These are phyloP conservation scores for Pseudolycoriella hygida DNA, from an alignment of 2,888 invertebrate species.

Conservation along the genomic window DNA sequence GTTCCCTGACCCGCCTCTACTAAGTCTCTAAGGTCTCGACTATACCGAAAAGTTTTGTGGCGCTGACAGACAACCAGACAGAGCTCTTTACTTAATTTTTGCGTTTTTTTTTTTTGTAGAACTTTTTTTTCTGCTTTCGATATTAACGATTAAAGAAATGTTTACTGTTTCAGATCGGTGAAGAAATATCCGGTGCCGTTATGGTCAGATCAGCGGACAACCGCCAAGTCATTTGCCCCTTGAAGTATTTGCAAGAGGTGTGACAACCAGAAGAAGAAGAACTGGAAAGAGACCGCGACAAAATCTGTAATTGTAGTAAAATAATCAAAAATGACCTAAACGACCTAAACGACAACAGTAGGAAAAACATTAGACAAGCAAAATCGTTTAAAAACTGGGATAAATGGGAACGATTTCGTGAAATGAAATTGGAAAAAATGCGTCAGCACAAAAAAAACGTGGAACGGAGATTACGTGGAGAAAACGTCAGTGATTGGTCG, in stretches of 20 bases:
- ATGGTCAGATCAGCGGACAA: constrained; percentile 86
- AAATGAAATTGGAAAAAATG: constrained; percentile 28
- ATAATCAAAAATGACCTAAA: constrained; percentile 17
- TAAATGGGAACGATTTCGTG: constrained; percentile 29
- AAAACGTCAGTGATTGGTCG: constrained; percentile 4
- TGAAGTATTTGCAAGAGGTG: constrained; percentile 88
- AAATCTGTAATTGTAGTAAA: constrained; percentile 12
- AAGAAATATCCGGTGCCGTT: constrained; percentile 85
- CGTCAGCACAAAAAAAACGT: constrained; percentile 11
- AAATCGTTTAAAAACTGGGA: constrained; percentile 26
- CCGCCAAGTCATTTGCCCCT: constrained; percentile 84
- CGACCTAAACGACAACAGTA: neutral
- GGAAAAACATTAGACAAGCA: neutral
- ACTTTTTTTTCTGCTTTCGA: too few species aligned
- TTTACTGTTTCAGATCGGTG: constrained; percentile 45
- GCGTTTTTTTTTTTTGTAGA: too few species aligned
- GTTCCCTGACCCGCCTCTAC: too few species aligned
- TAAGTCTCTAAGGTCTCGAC: too few species aligned
- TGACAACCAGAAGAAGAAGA: constrained; percentile 46
- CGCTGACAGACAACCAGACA: too few species aligned
- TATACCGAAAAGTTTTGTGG: too few species aligned
- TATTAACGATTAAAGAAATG: too few species aligned
- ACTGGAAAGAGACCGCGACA: constrained; percentile 20
- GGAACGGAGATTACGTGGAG: constrained; percentile 6
- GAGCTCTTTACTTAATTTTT: too few species aligned